Evolutionary conservation across 2,797 vertebrate species (phyloP).

Genomic region (Anabas testudineus): DNA sequence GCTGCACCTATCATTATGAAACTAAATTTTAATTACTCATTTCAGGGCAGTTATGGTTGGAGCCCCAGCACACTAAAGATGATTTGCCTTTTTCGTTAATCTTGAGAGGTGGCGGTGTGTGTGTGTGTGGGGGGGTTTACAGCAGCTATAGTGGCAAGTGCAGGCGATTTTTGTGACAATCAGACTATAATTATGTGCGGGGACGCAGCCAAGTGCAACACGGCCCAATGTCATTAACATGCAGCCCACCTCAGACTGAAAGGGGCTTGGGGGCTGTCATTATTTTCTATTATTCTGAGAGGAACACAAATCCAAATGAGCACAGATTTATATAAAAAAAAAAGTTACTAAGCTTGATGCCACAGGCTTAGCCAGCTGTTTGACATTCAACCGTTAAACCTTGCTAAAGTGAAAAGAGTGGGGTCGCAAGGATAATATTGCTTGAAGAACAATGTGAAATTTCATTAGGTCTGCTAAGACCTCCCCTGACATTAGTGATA

Average conservation of each 20-base stretch:
- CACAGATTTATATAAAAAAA: conserved; percentile 55
- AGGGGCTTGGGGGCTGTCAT: conserved; percentile 69
- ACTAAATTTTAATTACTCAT: conserved; percentile 83
- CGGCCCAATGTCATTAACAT: conserved; percentile 82
- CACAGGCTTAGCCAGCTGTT: conserved; percentile 71
- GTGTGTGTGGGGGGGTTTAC: conserved; percentile 23
- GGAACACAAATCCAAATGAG: conserved; percentile 75
- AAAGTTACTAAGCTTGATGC: conserved; percentile 63
- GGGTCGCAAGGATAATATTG: conserved; percentile 77
- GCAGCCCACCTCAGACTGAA: conserved; percentile 76
- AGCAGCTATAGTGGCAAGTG: conserved; percentile 58
- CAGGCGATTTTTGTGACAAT: conserved; percentile 80
- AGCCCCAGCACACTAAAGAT: conserved; percentile 71
- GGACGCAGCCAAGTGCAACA: conserved; percentile 80
- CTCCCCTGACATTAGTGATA: conserved; percentile 78
- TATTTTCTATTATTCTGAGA: conserved; percentile 83
- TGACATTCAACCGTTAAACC: conserved; percentile 77
- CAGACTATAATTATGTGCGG: conserved; percentile 81
- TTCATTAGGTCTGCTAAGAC: conserved; percentile 81
- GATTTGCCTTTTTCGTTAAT: conserved; percentile 76
- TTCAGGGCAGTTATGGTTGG: conserved; percentile 76
- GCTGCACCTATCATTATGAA: conserved; percentile 78
- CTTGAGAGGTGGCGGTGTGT: conserved; percentile 39
- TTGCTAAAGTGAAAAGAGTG: conserved; percentile 66
- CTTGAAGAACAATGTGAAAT: conserved; percentile 78